phyloP scores from a whole-genome alignment of 2,113 vertebrate genomes.

The Ctenomys sociabilis region DNA sequence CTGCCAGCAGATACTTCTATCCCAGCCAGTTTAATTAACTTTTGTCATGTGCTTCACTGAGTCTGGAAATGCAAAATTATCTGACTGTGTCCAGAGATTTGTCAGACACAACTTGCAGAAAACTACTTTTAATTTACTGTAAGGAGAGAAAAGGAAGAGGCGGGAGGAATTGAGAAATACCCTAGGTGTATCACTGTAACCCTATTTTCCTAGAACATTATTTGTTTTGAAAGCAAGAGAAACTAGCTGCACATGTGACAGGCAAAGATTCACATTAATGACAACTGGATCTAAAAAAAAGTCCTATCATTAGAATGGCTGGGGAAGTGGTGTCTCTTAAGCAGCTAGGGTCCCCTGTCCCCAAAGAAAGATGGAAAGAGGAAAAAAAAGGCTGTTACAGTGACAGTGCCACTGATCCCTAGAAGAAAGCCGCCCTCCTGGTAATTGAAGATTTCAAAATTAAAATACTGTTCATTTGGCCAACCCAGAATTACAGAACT shows the following conservation, averaged over 20 bases:
- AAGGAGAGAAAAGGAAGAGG: neutral
- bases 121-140: conserved; percentile 68
- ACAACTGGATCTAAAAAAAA: conserved; percentile 58
- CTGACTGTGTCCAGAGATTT: conserved; percentile 80
- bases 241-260: conserved; percentile 34
- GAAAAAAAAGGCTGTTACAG: conserved; percentile 54
- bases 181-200: neutral
- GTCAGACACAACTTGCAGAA: conserved; percentile 78
- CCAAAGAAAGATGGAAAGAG: conserved; percentile 68
- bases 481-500: conserved; percentile 63
- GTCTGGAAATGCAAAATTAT: conserved; percentile 81
- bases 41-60: conserved; percentile 86
- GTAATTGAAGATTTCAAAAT: conserved; percentile 72
- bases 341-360: conserved; percentile 56
- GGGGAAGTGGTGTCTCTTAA: conserved; percentile 42
- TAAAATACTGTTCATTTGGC: conserved; percentile 74
- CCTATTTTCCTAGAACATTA: conserved; percentile 41
- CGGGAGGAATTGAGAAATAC: neutral
- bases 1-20: conserved; percentile 77
- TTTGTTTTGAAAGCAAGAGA: conserved; percentile 72
- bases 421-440: conserved; percentile 65
- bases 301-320: conserved; percentile 39
- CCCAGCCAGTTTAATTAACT: conserved; percentile 86
- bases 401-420: conserved; percentile 72
- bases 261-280: conserved; percentile 71